phyloP scores from a whole-genome alignment of 2,113 vertebrate genomes.

The Myodes glareolus region DNA sequence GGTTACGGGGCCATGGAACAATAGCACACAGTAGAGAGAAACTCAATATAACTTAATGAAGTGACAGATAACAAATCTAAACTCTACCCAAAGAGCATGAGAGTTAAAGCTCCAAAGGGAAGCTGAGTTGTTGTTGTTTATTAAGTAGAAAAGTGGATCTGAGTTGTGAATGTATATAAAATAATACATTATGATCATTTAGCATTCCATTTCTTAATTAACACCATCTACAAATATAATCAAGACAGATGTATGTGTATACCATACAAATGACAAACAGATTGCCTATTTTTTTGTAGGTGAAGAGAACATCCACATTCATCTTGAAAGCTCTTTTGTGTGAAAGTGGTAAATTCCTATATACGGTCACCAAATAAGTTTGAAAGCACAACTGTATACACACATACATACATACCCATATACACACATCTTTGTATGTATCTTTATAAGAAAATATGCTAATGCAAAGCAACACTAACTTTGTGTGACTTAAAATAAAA shows the following conservation, averaged over 20 bases:
- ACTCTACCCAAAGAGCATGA: not conserved
- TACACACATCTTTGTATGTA: no score
- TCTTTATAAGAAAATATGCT: not conserved
- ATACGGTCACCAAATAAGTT: not conserved
- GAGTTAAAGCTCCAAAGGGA: not conserved
- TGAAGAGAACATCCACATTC: not conserved
- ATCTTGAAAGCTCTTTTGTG: not conserved
- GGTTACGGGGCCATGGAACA: not conserved
- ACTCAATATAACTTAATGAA: not conserved
- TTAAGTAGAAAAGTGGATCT: not conserved
- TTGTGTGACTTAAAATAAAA: not conserved
- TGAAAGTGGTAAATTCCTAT: not conserved
- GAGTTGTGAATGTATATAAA: not conserved
- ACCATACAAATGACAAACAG: not conserved
- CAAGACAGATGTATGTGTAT: not conserved
- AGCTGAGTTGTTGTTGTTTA: not conserved
- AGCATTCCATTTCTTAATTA: not conserved
- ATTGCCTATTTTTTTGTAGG: not conserved
- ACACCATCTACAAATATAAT: not conserved
- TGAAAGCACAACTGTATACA: not conserved
- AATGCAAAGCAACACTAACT: not conserved
- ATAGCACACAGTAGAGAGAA: not conserved
- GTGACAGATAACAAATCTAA: not conserved
- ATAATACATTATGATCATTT: not conserved
- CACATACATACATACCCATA: not conserved